Evolutionary conservation across 1,140 invertebrate species (phyloP).

Genomic region (Macrobrachium nipponense): DNA sequence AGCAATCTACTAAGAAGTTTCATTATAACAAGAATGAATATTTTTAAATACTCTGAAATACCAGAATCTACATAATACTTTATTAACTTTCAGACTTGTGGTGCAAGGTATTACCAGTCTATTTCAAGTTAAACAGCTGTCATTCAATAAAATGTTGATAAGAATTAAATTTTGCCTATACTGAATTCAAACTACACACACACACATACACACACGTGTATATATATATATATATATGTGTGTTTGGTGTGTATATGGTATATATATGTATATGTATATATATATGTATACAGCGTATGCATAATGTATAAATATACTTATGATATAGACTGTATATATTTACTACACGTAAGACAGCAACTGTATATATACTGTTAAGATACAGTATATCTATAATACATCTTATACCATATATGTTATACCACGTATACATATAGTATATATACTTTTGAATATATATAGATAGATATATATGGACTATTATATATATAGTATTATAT

Average conservation of each 20-base stretch:
- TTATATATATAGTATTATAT: too few species aligned
- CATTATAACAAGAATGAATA: too few species aligned
- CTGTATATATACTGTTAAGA: not conserved
- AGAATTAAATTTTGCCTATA: not conserved
- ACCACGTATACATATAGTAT: not conserved
- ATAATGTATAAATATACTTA: not conserved
- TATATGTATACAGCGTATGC: not conserved
- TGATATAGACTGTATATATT: not conserved
- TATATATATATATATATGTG: slow-evolving; percentile 8
- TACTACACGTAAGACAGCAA: too few species aligned
- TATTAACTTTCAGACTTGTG: too few species aligned
- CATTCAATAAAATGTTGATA: not conserved
- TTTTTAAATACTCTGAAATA: too few species aligned
- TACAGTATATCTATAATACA: slow-evolving; percentile 1
- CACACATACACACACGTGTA: not conserved
- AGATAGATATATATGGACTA: not conserved
- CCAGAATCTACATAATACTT: too few species aligned
- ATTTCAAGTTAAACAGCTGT: not conserved
- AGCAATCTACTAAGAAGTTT: too few species aligned
- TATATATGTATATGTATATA: slow-evolving; percentile 10
- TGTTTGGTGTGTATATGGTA: not conserved
- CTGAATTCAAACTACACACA: not conserved
- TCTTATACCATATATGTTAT: not conserved
- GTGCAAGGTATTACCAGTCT: too few species aligned
- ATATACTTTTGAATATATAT: not conserved